These are phyloP conservation scores for Hydrophis major DNA, from an alignment of 2,797 vertebrate genomes.

Conservation along the genomic window DNA sequence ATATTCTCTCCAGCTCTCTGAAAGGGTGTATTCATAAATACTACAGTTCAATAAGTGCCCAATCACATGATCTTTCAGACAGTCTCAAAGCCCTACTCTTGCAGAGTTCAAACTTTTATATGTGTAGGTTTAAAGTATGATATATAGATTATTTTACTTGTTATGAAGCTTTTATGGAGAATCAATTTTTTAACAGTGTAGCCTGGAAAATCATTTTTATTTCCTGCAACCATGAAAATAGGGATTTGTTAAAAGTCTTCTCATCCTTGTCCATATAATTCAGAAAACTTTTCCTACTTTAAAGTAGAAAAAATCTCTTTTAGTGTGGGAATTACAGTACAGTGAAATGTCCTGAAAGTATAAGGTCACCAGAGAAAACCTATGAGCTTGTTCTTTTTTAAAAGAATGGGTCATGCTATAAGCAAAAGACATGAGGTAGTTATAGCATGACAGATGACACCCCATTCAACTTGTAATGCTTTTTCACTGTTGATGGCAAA, in stretches of 20 bases:
- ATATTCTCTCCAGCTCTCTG: background rate
- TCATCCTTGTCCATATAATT: background rate
- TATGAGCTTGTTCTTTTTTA: background rate
- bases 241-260: background rate
- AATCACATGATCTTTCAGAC: background rate
- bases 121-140: background rate
- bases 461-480: background rate
- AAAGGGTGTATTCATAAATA: background rate
- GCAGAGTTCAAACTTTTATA: background rate
- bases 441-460: background rate
- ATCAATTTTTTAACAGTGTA: background rate
- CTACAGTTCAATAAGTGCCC: background rate
- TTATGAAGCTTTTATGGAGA: background rate
- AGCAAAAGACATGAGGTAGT: background rate
- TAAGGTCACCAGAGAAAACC: background rate
- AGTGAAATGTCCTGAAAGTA: background rate
- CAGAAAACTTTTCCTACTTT: background rate
- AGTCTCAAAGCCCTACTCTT: background rate
- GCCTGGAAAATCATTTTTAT: background rate
- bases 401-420: background rate
- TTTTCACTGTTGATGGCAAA: background rate
- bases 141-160: background rate
- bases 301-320: background rate
- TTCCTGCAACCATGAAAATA: background rate
- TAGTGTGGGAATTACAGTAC: background rate